Evolutionary conservation across 2,888 invertebrate species (phyloP).

Genomic region (Drosophila nigritarsus): DNA sequence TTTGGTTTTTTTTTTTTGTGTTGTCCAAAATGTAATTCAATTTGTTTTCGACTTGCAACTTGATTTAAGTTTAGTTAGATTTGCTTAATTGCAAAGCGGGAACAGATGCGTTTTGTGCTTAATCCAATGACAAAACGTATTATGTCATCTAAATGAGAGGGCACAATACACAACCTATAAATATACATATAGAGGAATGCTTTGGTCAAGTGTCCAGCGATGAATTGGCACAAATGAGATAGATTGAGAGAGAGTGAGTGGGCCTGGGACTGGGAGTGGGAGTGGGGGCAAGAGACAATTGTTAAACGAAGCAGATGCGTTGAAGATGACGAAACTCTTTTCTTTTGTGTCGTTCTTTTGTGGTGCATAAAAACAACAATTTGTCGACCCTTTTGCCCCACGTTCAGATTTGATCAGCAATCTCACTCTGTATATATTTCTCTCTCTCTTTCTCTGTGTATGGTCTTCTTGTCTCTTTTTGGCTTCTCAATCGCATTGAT

Average conservation of each 20-base stretch:
- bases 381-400: conserved; percentile 42
- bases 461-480: not conserved
- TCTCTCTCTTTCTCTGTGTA: not conserved
- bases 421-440: conserved; percentile 22
- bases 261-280: conserved; percentile 14
- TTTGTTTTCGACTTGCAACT: not conserved
- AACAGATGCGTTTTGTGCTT: conserved; percentile 37
- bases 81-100: conserved; percentile 26
- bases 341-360: conserved; percentile 33
- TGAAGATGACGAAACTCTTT: conserved; percentile 58
- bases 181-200: conserved; percentile 13
- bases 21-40: not conserved
- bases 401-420: conserved; percentile 55
- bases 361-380: conserved; percentile 46
- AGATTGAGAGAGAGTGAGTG: conserved; percentile 17
- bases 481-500: conserved; percentile 14
- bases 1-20: not conserved
- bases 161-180: not conserved
- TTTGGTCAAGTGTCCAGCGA: conserved; percentile 65
- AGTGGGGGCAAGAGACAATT: conserved; percentile 37
- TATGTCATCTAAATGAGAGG: conserved; percentile 32
- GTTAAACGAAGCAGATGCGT: conserved; percentile 18
- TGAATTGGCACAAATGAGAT: conserved; percentile 64
- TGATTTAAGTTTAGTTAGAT: not conserved
- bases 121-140: conserved; percentile 49